Evolutionary conservation across 2,113 vertebrate species (phyloP).

Genomic region (Lagenorhynchus albirostris): DNA sequence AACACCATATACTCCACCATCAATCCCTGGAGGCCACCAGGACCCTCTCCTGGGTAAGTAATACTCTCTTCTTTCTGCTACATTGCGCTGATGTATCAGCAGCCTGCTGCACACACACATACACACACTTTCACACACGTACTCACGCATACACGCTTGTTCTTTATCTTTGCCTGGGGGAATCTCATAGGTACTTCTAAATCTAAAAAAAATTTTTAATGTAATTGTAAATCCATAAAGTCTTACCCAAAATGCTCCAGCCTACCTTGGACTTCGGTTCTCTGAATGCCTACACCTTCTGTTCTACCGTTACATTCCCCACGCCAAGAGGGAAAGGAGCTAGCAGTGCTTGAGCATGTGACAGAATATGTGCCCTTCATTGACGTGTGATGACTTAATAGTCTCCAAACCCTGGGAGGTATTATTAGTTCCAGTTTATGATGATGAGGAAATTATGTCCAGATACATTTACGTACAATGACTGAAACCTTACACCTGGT

Average conservation of each 20-base stretch:
- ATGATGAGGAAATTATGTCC: neutral
- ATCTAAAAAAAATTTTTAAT: neutral
- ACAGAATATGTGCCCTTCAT: rapidly evolving
- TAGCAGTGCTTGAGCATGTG: neutral
- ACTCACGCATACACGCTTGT: neutral
- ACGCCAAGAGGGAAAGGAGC: neutral
- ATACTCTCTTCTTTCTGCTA: neutral
- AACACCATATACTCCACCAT: rapidly evolving
- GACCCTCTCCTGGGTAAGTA: neutral
- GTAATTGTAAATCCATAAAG: neutral
- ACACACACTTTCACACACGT: rapidly evolving
- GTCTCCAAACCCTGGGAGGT: neutral
- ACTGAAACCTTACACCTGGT: neutral
- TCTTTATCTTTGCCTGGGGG: neutral
- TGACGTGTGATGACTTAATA: neutral
- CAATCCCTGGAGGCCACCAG: rapidly evolving
- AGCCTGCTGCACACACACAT: too few relatives aligned
- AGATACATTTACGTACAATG: neutral
- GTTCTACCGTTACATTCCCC: too few relatives aligned
- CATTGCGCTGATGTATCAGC: too few relatives aligned
- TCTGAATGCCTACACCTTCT: neutral
- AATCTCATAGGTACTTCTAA: neutral
- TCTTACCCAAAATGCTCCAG: too few relatives aligned
- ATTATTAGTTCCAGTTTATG: neutral
- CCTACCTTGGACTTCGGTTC: neutral